Base-by-base conservation (phyloP, 1,140 invertebrate species). In the Drosophila neocordata region DNA sequence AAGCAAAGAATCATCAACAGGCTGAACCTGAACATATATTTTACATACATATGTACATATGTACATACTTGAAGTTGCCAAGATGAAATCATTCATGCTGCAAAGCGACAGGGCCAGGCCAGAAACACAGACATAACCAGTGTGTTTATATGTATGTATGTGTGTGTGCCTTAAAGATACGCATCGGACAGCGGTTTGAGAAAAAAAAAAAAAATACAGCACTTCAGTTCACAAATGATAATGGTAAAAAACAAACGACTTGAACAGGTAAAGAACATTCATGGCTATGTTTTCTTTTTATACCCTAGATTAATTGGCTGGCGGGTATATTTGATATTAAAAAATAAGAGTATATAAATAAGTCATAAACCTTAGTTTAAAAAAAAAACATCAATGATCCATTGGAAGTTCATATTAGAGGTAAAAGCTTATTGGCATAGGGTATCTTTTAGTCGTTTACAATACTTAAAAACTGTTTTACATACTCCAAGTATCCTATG, bases 241-340 rank as follows among this genome's bases (percentile, higher is more conserved):
- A 83, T 79, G 80, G 79, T 82, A 82, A 69, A 69, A 78, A 60
- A 65, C 65, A 81, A 69, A 64, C 18, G 51, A 53, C 41, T 48
- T 15, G 59, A 82, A 83, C 79, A 82, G 79, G 79, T 82, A 82
- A 72, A 79, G 80, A 83, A 82, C 79, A 82, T 67, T 63, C 57
- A 73, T 65, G 62, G 73, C 52, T 61, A 58, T 75, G 72, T 76
- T 77, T 70, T 20, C 44, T 7, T 65, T 48, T 34, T 65, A 60
- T 64, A 60, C 53, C 51, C 61, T 73, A 53, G 57, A 63, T 73
- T 53, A 13, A 48, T 48, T 9, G 8, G 8, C 1, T 20, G 44
- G 38, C 65, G 55, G 52, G 41, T 44, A 53, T 51, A 6, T 53
- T 65, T 37, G 18, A 20, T 11, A 11, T 8, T 6, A 18, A 24